A percentile compares a stretch with the other conserved stretches of the same genome.
Conservation (phyloP, 2,888 invertebrate species). For the Hymenopus coronatus region DNA sequence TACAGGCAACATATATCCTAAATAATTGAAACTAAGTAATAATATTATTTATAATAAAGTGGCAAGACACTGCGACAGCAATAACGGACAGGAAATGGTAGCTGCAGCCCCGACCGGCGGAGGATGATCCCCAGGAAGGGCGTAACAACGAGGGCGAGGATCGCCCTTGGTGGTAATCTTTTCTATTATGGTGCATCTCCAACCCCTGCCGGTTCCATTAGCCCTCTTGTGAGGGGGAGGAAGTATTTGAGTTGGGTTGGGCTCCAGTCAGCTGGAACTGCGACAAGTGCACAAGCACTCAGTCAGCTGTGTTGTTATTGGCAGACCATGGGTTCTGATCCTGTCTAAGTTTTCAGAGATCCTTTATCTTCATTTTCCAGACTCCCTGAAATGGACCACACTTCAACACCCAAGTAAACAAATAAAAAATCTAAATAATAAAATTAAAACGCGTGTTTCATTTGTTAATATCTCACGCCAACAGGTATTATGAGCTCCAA, state of each 20-base stretch:
- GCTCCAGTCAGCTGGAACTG: not conserved
- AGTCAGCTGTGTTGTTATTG: not conserved
- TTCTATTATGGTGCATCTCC: slow-evolving; percentile 8
- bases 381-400: not conserved
- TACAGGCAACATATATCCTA: no score
- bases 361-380: not conserved
- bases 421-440: no score
- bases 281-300: not conserved
- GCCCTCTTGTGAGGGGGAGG: not conserved
- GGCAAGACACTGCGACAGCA: not conserved
- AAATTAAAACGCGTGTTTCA: no score
- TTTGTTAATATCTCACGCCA: no score
- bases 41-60: no score
- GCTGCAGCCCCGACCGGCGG: not conserved
- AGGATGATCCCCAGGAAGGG: not conserved
- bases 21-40: no score
- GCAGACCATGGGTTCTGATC: not conserved
- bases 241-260: not conserved
- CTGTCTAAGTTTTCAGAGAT: no score
- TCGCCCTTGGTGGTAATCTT: slow-evolving; percentile 10
- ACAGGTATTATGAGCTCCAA: no score
- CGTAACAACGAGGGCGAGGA: not conserved
- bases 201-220: slow-evolving; percentile 5
- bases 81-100: not conserved
- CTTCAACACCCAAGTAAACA: not conserved